Percentiles rank a stretch among this genome's conserved stretches.
Evolutionary conservation across 2,888 invertebrate genomes (phyloP).

Genomic region (Caenorhabditis zanzibari): DNA sequence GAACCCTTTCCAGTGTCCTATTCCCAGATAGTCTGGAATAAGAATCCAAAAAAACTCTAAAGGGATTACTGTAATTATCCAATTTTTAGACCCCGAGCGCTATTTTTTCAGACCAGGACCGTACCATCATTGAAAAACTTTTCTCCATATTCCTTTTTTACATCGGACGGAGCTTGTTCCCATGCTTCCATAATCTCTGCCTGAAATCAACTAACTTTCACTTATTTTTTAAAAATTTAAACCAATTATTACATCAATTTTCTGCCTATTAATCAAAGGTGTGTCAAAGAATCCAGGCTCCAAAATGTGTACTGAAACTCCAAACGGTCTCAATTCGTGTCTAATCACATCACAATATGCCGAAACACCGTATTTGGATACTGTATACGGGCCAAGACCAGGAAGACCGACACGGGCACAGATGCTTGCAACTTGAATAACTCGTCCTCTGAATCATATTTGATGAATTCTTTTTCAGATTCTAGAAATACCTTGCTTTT

Average conservation of each 20-base stretch:
- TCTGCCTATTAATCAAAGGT: constrained; percentile 67
- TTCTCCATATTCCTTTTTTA: constrained; percentile 69
- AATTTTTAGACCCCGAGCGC: too few species aligned
- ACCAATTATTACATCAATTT: constrained; percentile 49
- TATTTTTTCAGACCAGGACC: too few species aligned
- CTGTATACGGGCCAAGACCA: constrained; percentile 79
- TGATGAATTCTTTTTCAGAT: too few species aligned
- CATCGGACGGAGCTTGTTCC: constrained; percentile 51
- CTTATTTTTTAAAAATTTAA: neutral
- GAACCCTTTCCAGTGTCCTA: too few species aligned
- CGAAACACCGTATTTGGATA: constrained; percentile 79
- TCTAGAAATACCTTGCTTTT: constrained; percentile 67
- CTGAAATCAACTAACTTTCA: constrained; percentile 35
- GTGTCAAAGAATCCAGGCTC: constrained; percentile 83
- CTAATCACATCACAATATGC: constrained; percentile 81
- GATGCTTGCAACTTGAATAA: constrained; percentile 84
- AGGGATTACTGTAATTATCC: too few species aligned
- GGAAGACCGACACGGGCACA: constrained; percentile 83
- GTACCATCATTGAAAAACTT: constrained; percentile 63
- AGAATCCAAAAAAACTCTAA: too few species aligned
- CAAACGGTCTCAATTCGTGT: constrained; percentile 77
- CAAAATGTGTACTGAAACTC: constrained; percentile 78
- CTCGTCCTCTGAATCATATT: constrained; percentile 82
- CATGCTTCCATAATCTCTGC: constrained; percentile 65
- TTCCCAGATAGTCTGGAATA: too few species aligned